A percentile compares a stretch with the other conserved stretches of the same genome.
Conservation (phyloP, 2,113 vertebrate species). For the Hoplias malabaricus region DNA sequence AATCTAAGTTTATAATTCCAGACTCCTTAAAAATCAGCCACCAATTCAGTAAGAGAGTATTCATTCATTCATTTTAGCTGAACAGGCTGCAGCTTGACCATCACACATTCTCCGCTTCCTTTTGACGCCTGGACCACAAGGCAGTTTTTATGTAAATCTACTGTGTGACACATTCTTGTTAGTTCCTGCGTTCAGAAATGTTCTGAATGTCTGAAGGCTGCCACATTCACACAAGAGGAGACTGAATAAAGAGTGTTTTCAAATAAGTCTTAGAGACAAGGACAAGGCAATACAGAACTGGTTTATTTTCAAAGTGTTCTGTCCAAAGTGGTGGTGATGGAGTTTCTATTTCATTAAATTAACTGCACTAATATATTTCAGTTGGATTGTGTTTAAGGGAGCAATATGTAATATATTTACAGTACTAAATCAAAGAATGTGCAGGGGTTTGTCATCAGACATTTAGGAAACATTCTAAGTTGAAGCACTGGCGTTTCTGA, state of each 20-base stretch:
- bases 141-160: not conserved
- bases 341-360: not conserved
- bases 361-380: not conserved
- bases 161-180: not conserved
- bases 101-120: slow-evolving; percentile 17
- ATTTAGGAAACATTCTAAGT: not conserved
- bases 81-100: not conserved
- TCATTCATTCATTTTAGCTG: not conserved
- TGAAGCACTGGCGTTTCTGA: no score
- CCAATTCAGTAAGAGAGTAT: not conserved
- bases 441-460: no score
- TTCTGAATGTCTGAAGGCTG: not conserved
- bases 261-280: not conserved
- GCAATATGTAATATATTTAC: no score
- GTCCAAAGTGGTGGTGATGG: not conserved
- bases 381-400: no score
- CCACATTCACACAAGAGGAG: not conserved
- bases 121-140: not conserved
- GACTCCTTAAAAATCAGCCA: not conserved
- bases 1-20: not conserved
- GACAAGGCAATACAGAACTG: not conserved
- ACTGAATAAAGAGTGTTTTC: not conserved
- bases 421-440: no score
- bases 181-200: slow-evolving; percentile 1
- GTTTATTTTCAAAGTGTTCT: not conserved